These are phyloP conservation scores for Nipponia nippon DNA, from an alignment of 2,113 vertebrate genomes.

Conservation along the genomic window DNA sequence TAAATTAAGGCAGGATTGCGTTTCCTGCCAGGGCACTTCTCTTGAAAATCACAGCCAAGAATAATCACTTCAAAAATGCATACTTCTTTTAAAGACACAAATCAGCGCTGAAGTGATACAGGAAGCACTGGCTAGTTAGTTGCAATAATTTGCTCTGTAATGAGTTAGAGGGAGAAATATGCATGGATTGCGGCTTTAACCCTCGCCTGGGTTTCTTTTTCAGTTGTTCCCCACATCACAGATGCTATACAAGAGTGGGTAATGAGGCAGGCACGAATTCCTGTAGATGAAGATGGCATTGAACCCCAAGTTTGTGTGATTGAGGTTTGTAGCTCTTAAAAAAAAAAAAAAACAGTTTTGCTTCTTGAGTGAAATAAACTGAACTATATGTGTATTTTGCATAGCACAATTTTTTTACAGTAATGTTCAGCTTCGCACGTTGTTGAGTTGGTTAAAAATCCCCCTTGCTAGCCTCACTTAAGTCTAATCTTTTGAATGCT, in stretches of 20 bases:
- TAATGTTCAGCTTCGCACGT: not conserved
- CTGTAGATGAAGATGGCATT: constrained; percentile 89
- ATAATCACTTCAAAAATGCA: not conserved
- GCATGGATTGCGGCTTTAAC: not conserved
- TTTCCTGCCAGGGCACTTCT: constrained; percentile 4
- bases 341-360: not conserved
- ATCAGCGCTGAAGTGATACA: not conserved
- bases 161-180: not conserved
- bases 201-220: not conserved
- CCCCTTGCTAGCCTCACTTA: not conserved
- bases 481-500: not conserved
- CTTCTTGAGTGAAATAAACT: not conserved
- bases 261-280: constrained; percentile 87
- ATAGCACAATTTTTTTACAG: not conserved
- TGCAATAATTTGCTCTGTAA: not conserved
- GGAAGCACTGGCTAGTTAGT: not conserved
- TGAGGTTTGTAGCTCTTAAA: constrained; percentile 77
- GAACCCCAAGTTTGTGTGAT: constrained; percentile 97
- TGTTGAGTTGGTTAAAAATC: not conserved
- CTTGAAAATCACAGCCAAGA: not conserved
- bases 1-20: not conserved
- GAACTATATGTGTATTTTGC: fast-evolving
- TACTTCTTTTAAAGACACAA: not conserved
- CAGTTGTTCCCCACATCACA: constrained; percentile 98
- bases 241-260: constrained; percentile 98